A percentile compares a stretch with the other conserved stretches of the same genome.
phyloP scores from a whole-genome alignment of 2,113 vertebrate genomes.

The Lipophrys pholis region DNA sequence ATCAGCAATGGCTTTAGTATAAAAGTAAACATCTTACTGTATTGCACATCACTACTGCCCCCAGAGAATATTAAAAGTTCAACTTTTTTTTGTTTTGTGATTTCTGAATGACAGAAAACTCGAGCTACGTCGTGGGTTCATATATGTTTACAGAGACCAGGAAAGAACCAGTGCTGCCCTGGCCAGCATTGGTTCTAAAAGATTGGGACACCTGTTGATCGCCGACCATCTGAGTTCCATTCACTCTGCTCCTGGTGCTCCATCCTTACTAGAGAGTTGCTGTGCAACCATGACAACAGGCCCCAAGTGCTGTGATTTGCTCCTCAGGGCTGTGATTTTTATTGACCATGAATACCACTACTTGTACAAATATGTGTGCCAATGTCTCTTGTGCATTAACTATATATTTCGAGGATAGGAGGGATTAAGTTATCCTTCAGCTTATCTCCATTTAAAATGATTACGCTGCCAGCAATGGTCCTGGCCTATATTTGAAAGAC shows the following conservation, averaged over 20 bases:
- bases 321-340: not conserved
- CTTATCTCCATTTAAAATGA: conserved; percentile 79
- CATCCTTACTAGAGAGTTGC: conserved; percentile 10
- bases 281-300: conserved; percentile 57
- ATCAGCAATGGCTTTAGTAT: no score
- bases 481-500: conserved; percentile 78
- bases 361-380: conserved; percentile 1
- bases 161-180: not conserved
- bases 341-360: conserved; percentile 25
- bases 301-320: conserved; percentile 1
- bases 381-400: conserved; percentile 28
- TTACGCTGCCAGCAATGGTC: conserved; percentile 64
- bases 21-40: no score
- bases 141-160: conserved; percentile 2
- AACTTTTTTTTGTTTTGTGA: not conserved
- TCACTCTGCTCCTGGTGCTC: not conserved
- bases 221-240: not conserved
- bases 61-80: not conserved
- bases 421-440: conserved; percentile 71
- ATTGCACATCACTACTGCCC: not conserved
- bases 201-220: conserved; percentile 35
- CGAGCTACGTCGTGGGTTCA: conserved; percentile 13
- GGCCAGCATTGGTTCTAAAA: conserved; percentile 1
- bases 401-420: conserved; percentile 29
- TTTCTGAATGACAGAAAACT: not conserved